Evolutionary conservation across 1,140 invertebrate genomes (phyloP).

Genomic region (Batillaria attramentaria): DNA sequence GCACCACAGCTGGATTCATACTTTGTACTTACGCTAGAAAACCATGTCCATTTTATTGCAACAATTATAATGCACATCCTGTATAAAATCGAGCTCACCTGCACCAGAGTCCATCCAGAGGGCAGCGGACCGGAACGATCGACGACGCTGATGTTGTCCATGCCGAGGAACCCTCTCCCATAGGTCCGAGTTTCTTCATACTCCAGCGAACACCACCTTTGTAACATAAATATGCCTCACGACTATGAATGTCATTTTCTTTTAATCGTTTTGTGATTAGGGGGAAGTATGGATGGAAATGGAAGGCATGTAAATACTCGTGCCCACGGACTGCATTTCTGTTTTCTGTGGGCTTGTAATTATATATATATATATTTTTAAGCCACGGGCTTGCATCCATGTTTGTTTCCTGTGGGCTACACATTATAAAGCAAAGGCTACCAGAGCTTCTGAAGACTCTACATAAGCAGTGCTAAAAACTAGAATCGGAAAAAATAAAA

Average conservation of each 20-base stretch:
- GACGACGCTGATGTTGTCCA: conserved; percentile 71
- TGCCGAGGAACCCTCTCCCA: conserved; percentile 69
- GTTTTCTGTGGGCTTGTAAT: too few relatives aligned
- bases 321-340: not conserved
- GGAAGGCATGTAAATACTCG: too few relatives aligned
- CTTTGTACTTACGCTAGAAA: too few relatives aligned
- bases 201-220: conserved; percentile 64
- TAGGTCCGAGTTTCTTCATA: conserved; percentile 50
- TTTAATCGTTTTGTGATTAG: not conserved
- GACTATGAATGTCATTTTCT: not conserved
- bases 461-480: too few relatives aligned
- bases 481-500: too few relatives aligned
- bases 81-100: conserved; percentile 39
- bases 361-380: not conserved
- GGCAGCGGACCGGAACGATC: conserved; percentile 55
- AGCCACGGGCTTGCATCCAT: too few relatives aligned
- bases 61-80: too few relatives aligned
- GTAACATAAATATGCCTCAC: not conserved
- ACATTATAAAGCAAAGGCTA: too few relatives aligned
- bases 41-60: too few relatives aligned
- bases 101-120: conserved; percentile 34
- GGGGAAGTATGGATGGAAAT: not conserved
- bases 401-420: too few relatives aligned
- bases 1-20: too few relatives aligned
- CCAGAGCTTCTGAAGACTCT: too few relatives aligned